Percentiles rank a stretch among this genome's conserved stretches.
phyloP scores from a whole-genome alignment of 2,113 vertebrate species.

The Coryphaenoides rupestris region DNA sequence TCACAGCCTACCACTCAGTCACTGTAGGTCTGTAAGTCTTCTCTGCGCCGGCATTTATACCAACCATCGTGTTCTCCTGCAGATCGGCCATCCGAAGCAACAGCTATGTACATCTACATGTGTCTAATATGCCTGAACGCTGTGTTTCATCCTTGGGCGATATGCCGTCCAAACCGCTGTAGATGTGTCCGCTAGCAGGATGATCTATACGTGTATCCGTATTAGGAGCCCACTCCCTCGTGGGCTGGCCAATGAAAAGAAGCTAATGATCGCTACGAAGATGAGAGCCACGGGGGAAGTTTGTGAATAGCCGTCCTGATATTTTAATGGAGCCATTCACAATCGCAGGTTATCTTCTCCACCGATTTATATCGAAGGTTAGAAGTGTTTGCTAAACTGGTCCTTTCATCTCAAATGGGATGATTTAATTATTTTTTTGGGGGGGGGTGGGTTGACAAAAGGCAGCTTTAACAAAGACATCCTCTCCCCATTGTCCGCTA shows the following conservation, averaged over 20 bases:
- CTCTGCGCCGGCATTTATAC: too few relatives aligned
- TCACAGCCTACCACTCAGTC: too few relatives aligned
- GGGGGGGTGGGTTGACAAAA: constrained; percentile 77
- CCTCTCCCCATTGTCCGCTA: constrained; percentile 86
- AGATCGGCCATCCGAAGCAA: too few relatives aligned
- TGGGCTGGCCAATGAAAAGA: too few relatives aligned
- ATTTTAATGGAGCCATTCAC: constrained; percentile 47
- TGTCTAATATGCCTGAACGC: too few relatives aligned
- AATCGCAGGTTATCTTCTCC: constrained; percentile 45
- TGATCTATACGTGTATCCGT: too few relatives aligned
- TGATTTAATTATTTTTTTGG: constrained; percentile 94
- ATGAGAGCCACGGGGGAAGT: constrained; percentile 22
- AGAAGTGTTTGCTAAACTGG: constrained; percentile 85
- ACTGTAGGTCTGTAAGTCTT: too few relatives aligned
- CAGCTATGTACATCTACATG: too few relatives aligned
- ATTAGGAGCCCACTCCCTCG: too few relatives aligned
- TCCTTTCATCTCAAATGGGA: constrained; percentile 83
- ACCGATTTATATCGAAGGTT: constrained; percentile 70
- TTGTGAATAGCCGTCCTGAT: constrained; percentile 47
- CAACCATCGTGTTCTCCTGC: too few relatives aligned
- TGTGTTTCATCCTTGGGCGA: neutral
- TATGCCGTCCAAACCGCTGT: neutral
- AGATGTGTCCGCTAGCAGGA: too few relatives aligned
- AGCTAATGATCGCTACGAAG: too few relatives aligned
- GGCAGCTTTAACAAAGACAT: constrained; percentile 89